Conservation (phyloP, 2,888 invertebrate genomes). For the Meganola albula region DNA sequence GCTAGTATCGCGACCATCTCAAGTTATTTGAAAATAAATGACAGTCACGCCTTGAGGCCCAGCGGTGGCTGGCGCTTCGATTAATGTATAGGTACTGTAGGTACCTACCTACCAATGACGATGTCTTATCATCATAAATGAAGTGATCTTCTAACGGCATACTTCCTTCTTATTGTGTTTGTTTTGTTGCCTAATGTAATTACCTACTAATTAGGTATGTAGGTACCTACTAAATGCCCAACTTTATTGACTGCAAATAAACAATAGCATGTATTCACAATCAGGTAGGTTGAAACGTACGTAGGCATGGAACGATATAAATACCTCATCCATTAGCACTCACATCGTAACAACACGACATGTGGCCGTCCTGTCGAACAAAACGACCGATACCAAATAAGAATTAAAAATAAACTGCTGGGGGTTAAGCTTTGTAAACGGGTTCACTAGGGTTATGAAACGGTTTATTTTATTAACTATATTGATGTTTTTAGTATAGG, state of each 20-base stretch:
- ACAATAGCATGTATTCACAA: background rate
- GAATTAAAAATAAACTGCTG: slow-evolving; percentile 41
- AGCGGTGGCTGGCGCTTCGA: background rate
- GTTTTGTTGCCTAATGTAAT: too few relatives aligned
- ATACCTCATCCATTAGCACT: slow-evolving; percentile 42
- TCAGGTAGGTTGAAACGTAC: slow-evolving; percentile 15
- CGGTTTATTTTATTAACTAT: slow-evolving; percentile 26
- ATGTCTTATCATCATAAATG: too few relatives aligned
- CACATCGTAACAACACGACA: slow-evolving; percentile 47
- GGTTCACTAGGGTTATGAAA: slow-evolving; percentile 19
- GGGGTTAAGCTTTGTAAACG: slow-evolving; percentile 24
- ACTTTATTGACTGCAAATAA: background rate
- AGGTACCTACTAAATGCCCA: background rate
- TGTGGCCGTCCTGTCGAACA: slow-evolving; percentile 54
- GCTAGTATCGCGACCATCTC: slow-evolving; percentile 45
- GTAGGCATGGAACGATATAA: slow-evolving; percentile 26
- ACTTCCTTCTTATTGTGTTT: too few relatives aligned
- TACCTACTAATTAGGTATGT: background rate
- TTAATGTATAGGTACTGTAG: slow-evolving; percentile 5
- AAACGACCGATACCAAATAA: slow-evolving; percentile 53
- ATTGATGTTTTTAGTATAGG: too few relatives aligned
- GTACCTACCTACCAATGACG: slow-evolving; percentile 2
- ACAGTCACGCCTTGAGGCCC: slow-evolving; percentile 26
- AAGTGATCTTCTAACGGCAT: too few relatives aligned
- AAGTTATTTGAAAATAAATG: slow-evolving; percentile 41